Evolutionary conservation across 2,888 invertebrate species (phyloP), one percentile per base, ranked within the genome.

Genomic region (Meandrusa payeni): DNA sequence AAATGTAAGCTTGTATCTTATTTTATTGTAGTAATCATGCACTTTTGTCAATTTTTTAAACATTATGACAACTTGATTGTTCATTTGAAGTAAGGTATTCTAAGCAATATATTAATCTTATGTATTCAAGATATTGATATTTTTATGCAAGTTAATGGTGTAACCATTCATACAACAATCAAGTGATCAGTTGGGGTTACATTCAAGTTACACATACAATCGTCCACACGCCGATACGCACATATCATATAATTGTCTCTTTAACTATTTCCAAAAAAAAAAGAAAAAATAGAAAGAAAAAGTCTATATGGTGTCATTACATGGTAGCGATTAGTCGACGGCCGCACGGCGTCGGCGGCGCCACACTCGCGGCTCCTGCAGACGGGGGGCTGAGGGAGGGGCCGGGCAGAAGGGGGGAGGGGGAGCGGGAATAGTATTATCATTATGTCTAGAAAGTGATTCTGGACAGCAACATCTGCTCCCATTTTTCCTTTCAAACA

Each of bases 181-280:
- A 57, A 73, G 47, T 51, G 67, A 58, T 52, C 50, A 10, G 45
- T 27, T 23, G 9, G 61, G 56, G 73, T 76, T 77, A 81, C 80
- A 80, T 66, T 72, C 55, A 62, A 76, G 63, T 68, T 81, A 83
- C 79, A 79, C 80, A 82, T 77, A 80, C 76, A 70, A 67, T 80
- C 72, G 77, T 79, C 76, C 83, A 85, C 82, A 83, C 85, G 73
- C 73, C 72, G 76, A 76, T 81, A 83, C 85, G 85, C 86, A 86
- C 86, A 86, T 85, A 86, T 86, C 83, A 87, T 83, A 77, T 71
- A 76, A 74, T 69, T 56, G 64, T 79, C 68, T 74, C 67, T 72
- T 72, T 70, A 64, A 70, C 79, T 81, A 79, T 74, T 76, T 79
- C 68, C 74, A 77, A 85, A 85, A 80, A 74, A 71, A 65, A 64